Percentiles rank a stretch among this genome's conserved stretches.
These are phyloP conservation scores for Dermochelys coriacea DNA, from an alignment of 2,797 vertebrate species.

Conservation along the genomic window DNA sequence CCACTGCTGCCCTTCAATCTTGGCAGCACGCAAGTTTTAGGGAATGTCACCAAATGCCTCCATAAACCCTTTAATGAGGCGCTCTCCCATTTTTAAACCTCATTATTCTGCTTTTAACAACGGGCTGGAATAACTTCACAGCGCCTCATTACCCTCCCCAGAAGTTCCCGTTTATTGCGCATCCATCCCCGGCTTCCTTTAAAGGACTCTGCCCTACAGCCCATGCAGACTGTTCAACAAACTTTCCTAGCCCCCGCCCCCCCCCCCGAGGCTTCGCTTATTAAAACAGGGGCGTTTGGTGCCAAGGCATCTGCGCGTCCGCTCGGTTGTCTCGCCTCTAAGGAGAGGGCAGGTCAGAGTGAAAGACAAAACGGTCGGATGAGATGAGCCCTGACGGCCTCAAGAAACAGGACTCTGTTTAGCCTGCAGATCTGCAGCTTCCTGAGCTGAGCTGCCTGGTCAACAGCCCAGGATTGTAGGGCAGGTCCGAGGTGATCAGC, in stretches of 20 bases:
- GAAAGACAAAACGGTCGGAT: background rate
- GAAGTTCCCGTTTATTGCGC: slow-evolving; percentile 9
- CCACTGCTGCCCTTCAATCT: background rate
- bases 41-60: background rate
- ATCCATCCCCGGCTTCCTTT: background rate
- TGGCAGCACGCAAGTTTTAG: background rate
- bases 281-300: background rate
- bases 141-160: slow-evolving; percentile 32
- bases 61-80: background rate
- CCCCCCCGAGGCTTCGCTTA: too few species aligned
- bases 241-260: background rate
- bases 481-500: background rate
- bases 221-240: background rate
- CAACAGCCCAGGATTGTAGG: background rate
- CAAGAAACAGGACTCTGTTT: background rate
- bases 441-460: background rate
- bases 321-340: background rate
- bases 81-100: background rate
- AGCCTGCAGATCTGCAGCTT: background rate
- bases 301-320: background rate
- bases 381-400: background rate
- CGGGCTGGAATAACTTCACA: slow-evolving; percentile 53
- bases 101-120: slow-evolving; percentile 28
- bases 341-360: background rate
- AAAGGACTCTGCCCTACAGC: background rate